Evolutionary conservation across 2,888 invertebrate species (phyloP).

Genomic region (Ophion costatus): DNA sequence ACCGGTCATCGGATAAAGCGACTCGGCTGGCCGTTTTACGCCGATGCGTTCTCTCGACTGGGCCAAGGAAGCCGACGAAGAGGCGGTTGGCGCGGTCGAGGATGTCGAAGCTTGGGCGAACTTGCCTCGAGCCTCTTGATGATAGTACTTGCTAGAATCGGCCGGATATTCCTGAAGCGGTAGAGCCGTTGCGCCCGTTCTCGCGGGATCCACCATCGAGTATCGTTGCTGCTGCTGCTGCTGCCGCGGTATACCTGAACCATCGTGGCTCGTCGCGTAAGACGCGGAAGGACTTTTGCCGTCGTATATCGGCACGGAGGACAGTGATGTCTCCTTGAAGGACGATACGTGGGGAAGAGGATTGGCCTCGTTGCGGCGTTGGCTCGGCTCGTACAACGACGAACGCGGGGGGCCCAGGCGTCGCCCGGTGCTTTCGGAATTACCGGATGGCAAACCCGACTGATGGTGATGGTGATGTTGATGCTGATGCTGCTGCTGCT

Average conservation of each 20-base stretch:
- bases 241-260: conserved; percentile 46
- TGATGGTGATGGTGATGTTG: conserved; percentile 69
- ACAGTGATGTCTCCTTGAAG: conserved; percentile 79
- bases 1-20: conserved; percentile 77
- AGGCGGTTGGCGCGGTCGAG: conserved; percentile 7
- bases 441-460: conserved; percentile 55
- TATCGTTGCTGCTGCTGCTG: conserved; percentile 71
- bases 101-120: conserved; percentile 51
- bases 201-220: conserved; percentile 71
- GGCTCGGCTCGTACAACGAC: conserved; percentile 72
- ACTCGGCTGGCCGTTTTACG: conserved; percentile 80
- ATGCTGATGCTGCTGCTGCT: conserved; percentile 67
- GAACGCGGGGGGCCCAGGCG: conserved; percentile 73
- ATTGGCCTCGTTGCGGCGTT: conserved; percentile 68
- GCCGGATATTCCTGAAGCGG: conserved; percentile 75
- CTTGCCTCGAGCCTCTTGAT: conserved; percentile 70
- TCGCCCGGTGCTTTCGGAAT: conserved; percentile 67
- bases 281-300: conserved; percentile 66
- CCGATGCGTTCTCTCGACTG: conserved; percentile 75
- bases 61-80: conserved; percentile 28
- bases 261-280: conserved; percentile 48
- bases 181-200: conserved; percentile 69
- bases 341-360: conserved; percentile 79
- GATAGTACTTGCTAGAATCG: conserved; percentile 76
- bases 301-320: conserved; percentile 71